Evolutionary conservation across 2,113 vertebrate species (phyloP), one percentile per base, ranked within the genome.

Genomic region (Galeopterus variegatus): DNA sequence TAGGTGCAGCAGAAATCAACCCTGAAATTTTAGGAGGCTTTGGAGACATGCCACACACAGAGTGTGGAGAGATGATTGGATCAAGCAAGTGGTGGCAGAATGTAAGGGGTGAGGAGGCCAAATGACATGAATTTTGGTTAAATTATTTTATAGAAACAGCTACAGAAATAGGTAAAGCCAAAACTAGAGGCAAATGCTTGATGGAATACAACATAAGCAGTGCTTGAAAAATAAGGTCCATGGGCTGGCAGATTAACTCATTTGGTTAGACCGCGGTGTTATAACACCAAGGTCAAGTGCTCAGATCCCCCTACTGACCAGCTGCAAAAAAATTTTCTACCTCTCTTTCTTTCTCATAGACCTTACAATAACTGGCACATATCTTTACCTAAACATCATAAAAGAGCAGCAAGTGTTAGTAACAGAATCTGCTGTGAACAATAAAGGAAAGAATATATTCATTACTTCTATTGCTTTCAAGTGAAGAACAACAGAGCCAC

Each of bases 1-100:
- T 58, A 58, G 83, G 69, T 67, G 31, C 64, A 69, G 48, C 28
- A 92, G 86, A 86, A 90, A 76, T 73, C 89, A 75, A 72, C 60
- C 80, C 69, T n/a, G 77, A 36, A 69, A 86, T 93, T 91, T 82
- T 79, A 69, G 82, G 93, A 65, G 31, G 31, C 45, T 84, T 90
- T 82, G 8, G 83, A 86, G 82, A 79, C 7, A 11, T 17, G 77
- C 36, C 73, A 83, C 36, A n/a, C 15, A 19, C 14, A 33, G 64
- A 45, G 84, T 8, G 45, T 41, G 64, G 72, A 3, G 60, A 73
- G 28, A 52, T 14, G 14, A 86, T 1, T 52, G 58, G 33, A 33
- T 88, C 76, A 56, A 28, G 65, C 14, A 50, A 26, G 73, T 21
- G 33, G 10, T 65, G 76, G 82, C 5, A 52, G 41, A 72, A 64